Percentiles rank a stretch among this genome's conserved stretches.
Evolutionary conservation across 1,140 invertebrate genomes (phyloP).

Genomic region (Bradynema listronoti): DNA sequence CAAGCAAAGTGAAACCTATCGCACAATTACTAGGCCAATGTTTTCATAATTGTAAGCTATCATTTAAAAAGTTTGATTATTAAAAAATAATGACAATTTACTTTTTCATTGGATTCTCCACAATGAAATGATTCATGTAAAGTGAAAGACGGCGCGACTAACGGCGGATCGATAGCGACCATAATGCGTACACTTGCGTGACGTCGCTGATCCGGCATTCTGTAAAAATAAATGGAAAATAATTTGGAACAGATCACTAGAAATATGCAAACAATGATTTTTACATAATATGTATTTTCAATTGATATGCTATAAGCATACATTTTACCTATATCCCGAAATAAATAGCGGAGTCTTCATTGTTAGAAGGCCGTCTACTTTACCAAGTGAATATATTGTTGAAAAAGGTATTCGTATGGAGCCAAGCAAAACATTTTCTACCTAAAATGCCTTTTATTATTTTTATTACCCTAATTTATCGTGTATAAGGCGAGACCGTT

Average conservation of each 20-base stretch:
- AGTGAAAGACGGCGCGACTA: slow-evolving; percentile 13
- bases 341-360: slow-evolving; percentile 29
- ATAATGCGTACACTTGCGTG: slow-evolving; percentile 23
- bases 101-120: too few relatives aligned
- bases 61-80: too few relatives aligned
- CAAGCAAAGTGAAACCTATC: too few relatives aligned
- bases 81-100: too few relatives aligned
- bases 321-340: slow-evolving; percentile 35
- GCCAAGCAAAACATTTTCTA: slow-evolving; percentile 30
- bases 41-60: too few relatives aligned
- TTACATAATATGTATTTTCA: too few relatives aligned
- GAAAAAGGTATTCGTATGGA: slow-evolving; percentile 29
- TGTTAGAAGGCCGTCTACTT: slow-evolving; percentile 33
- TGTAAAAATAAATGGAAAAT: background rate
- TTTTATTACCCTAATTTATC: too few relatives aligned
- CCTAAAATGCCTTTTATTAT: background rate
- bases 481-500: too few relatives aligned
- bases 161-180: slow-evolving; percentile 37
- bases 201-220: slow-evolving; percentile 5
- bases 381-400: slow-evolving; percentile 25
- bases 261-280: too few relatives aligned
- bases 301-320: too few relatives aligned
- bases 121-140: too few relatives aligned
- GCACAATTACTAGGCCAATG: too few relatives aligned
- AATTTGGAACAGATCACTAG: slow-evolving; percentile 15